These are phyloP conservation scores for Aplodontia rufa DNA, from an alignment of 2,113 vertebrate species.

Conservation along the genomic window DNA sequence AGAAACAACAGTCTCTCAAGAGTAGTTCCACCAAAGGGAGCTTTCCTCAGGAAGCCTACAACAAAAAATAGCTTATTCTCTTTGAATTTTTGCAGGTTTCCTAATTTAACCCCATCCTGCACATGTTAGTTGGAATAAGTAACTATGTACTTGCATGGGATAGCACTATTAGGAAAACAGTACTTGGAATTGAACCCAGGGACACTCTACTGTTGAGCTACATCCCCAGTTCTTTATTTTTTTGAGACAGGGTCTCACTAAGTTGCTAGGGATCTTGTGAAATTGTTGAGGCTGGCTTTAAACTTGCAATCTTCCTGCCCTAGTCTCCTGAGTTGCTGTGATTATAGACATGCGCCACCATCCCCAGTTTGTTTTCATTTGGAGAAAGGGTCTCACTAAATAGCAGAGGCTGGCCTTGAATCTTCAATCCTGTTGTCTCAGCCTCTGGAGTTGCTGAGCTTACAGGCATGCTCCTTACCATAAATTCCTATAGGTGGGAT, in stretches of 20 bases:
- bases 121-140: constrained; percentile 1
- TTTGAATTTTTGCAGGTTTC: neutral
- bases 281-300: neutral
- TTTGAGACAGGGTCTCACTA: neutral
- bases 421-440: too few relatives aligned
- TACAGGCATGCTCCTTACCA: neutral
- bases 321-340: too few relatives aligned
- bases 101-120: neutral
- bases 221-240: neutral
- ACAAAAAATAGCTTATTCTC: neutral
- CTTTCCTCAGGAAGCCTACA: neutral
- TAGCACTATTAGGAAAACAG: neutral
- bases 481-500: neutral
- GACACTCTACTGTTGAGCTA: too few relatives aligned
- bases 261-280: neutral
- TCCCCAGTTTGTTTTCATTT: too few relatives aligned
- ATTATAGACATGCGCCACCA: too few relatives aligned
- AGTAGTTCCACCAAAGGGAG: neutral
- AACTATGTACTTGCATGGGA: neutral
- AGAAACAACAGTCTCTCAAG: neutral
- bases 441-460: too few relatives aligned
- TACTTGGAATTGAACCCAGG: too few relatives aligned
- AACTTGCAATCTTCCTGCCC: neutral
- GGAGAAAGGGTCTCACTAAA: too few relatives aligned
- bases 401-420: too few relatives aligned